A percentile compares a stretch with the other conserved stretches of the same genome.
Conservation (phyloP, 2,888 invertebrate genomes). For the Diadegma fenestrale region DNA sequence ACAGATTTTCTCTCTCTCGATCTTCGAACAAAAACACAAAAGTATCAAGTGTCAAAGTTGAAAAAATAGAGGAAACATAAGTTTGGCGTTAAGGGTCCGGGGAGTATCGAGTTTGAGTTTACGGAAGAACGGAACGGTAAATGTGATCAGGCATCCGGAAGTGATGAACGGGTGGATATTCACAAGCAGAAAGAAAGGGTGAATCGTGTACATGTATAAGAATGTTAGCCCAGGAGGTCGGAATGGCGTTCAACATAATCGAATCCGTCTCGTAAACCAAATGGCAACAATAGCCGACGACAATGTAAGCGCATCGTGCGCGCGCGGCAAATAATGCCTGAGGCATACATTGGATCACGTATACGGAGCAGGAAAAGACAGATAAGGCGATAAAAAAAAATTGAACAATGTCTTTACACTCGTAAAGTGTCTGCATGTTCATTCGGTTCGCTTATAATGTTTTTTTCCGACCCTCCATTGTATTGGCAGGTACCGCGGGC, state of each 20-base stretch:
- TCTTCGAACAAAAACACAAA: neutral
- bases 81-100: slow-evolving; percentile 16
- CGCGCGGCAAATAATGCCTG: slow-evolving; percentile 70
- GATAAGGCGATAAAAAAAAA: slow-evolving; percentile 54
- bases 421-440: slow-evolving; percentile 72
- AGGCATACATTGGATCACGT: slow-evolving; percentile 9
- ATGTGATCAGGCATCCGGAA: slow-evolving; percentile 81
- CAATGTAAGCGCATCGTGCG: slow-evolving; percentile 72
- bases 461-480: slow-evolving; percentile 32
- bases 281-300: slow-evolving; percentile 74
- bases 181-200: slow-evolving; percentile 2
- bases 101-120: slow-evolving; percentile 27
- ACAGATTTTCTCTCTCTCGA: neutral
- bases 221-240: neutral
- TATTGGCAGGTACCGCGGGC: slow-evolving; percentile 24
- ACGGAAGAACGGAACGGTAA: slow-evolving; percentile 79
- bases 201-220: neutral
- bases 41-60: neutral
- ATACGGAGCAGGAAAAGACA: slow-evolving; percentile 20
- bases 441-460: slow-evolving; percentile 40
- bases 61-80: neutral
- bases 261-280: slow-evolving; percentile 79
- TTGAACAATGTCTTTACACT: slow-evolving; percentile 61
- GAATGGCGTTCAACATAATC: slow-evolving; percentile 61
- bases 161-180: slow-evolving; percentile 76